Evolutionary conservation across 2,113 vertebrate genomes (phyloP), one percentile per base, ranked within the genome.

Genomic region (Pomatorhinus ruficollis): DNA sequence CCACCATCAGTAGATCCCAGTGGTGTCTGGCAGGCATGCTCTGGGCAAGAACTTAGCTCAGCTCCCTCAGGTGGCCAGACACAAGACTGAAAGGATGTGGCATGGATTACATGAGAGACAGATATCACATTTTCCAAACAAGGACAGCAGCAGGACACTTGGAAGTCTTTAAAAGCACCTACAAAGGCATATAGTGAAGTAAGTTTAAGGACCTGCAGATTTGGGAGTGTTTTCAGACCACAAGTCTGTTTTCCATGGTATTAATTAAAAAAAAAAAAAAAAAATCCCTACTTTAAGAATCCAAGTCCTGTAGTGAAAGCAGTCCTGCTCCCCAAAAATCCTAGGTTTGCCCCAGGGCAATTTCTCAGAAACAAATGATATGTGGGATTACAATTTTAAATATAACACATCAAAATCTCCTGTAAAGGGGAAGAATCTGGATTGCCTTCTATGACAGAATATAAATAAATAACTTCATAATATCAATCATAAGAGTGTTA

Each of bases 21-120:
- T 0, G 4, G 20, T 18, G 12, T 5, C 35, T 1, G 0, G 19
- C n/a, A 61, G 24, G 33, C 1, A 0, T 9, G 74, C 52, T 50
- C 47, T 11, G 18, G 35, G 49, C 3, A 6, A 56, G 21, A 18
- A 57, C 10, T 19, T 0, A 0, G 24, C 52, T 14, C 71, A 79
- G 52, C 12, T 44, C 10, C 33, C 30, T 52, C 4, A 2, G 40
- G 49, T 70, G 40, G 72, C 27, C 54, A 57, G n/a, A 33, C 10
- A 20, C 4, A 61, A 65, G 35, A 45, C 54, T 37, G 77, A 50
- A 79, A 64, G 53, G 44, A 83, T 70, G 60, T 90, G 68, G 20
- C 47, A 47, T 3, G 9, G 35, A 40, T 72, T 64, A 76, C 24
- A 57, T 27, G 31, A 92, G 39, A 79, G 23, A 79, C 0, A 69